These are phyloP conservation scores for Chaetura pelagica DNA, from an alignment of 2,113 vertebrate species.

Conservation along the genomic window DNA sequence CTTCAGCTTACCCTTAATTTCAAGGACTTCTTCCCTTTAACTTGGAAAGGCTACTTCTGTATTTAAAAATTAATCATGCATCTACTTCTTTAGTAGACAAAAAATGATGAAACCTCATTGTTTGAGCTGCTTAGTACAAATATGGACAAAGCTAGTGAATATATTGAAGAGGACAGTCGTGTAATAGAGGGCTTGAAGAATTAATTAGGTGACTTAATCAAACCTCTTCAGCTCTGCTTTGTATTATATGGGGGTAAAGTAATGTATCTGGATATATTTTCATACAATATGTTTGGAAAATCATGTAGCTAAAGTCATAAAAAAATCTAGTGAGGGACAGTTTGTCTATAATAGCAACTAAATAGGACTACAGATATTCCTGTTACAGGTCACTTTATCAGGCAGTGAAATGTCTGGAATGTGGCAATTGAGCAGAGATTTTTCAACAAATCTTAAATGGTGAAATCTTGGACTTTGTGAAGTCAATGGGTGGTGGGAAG, in stretches of 20 bases:
- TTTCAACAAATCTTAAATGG: not conserved
- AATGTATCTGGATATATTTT: not conserved
- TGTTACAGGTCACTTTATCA: not conserved
- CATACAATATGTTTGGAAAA: not conserved
- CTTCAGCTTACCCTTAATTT: not conserved
- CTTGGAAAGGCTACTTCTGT: not conserved
- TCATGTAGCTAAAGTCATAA: not conserved
- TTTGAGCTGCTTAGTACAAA: not conserved
- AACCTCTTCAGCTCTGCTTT: not conserved
- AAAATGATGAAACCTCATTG: conserved; percentile 18
- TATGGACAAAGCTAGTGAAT: not conserved
- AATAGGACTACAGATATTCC: not conserved
- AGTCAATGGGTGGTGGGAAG: not conserved
- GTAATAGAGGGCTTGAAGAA: not conserved
- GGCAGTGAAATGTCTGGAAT: not conserved
- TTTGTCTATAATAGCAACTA: not conserved
- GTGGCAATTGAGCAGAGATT: not conserved
- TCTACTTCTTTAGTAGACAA: not conserved
- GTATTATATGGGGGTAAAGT: not conserved
- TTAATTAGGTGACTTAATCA: not conserved
- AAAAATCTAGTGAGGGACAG: not conserved
- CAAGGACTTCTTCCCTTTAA: conserved; percentile 20
- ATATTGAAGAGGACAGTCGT: conserved; percentile 4
- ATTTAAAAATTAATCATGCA: not conserved
- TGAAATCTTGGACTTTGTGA: not conserved